A percentile compares a stretch with the other conserved stretches of the same genome.
Evolutionary conservation across 2,113 vertebrate species (phyloP).

Genomic region (Ascaphus truei): DNA sequence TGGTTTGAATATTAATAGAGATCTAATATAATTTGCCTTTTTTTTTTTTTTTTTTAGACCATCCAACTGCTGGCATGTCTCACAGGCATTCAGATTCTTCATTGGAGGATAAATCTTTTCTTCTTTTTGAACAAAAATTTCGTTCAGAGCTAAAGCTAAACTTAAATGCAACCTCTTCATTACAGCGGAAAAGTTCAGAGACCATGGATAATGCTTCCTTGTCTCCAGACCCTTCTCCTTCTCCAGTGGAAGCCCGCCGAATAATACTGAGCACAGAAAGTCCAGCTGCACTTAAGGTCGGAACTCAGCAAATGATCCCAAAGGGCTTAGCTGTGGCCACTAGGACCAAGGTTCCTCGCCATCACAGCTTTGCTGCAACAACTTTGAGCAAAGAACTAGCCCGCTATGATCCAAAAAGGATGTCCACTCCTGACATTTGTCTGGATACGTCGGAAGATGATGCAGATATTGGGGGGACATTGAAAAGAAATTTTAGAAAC

Average conservation of each 20-base stretch:
- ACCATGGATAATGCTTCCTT: not conserved
- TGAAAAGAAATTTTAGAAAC: constrained; percentile 80
- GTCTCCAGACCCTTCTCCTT: fast-evolving
- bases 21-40: no score
- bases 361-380: constrained; percentile 71
- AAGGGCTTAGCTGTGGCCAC: constrained; percentile 65
- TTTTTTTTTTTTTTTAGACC: no score
- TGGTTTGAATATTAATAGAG: no score
- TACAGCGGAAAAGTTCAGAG: fast-evolving
- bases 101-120: constrained; percentile 50
- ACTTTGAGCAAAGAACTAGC: constrained; percentile 45
- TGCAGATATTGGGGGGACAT: constrained; percentile 40
- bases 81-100: constrained; percentile 48
- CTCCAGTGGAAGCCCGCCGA: not conserved
- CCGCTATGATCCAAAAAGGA: constrained; percentile 33
- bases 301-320: constrained; percentile 85
- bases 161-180: fast-evolving
- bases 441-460: constrained; percentile 69
- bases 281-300: constrained; percentile 65
- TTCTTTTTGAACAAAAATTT: constrained; percentile 63
- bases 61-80: constrained; percentile 70
- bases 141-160: constrained; percentile 29
- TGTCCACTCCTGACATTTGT: constrained; percentile 46
- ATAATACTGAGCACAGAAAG: constrained; percentile 80
- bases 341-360: constrained; percentile 60